Percentiles rank a stretch among this genome's conserved stretches.
These are phyloP conservation scores for Aquatica leii DNA, from an alignment of 2,888 invertebrate genomes.

Conservation along the genomic window DNA sequence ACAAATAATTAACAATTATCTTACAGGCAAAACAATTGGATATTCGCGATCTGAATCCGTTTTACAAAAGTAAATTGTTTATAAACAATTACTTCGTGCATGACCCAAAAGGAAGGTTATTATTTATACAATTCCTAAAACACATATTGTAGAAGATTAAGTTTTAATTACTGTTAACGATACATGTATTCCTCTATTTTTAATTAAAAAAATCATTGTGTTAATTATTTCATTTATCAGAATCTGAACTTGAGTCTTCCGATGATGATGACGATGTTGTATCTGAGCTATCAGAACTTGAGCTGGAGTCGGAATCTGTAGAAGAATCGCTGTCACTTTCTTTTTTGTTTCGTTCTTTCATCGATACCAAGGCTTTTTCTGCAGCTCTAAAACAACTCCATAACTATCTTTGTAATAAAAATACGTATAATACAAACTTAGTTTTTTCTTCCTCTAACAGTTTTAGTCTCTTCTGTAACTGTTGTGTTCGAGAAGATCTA, in stretches of 20 bases:
- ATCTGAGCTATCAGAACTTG: constrained; percentile 16
- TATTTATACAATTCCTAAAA: constrained; percentile 78
- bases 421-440: constrained; percentile 15
- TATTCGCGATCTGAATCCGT: constrained; percentile 86
- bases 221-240: constrained; percentile 2
- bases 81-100: constrained; percentile 87
- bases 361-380: not conserved
- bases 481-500: constrained; percentile 82
- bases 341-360: not conserved
- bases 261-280: constrained; percentile 6
- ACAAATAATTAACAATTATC: constrained; percentile 1
- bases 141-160: constrained; percentile 40
- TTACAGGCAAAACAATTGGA: constrained; percentile 90
- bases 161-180: constrained; percentile 25
- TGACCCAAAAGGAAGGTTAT: constrained; percentile 85
- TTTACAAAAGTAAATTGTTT: constrained; percentile 92
- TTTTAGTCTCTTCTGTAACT: constrained; percentile 75
- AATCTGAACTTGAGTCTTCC: constrained; percentile 12
- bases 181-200: not conserved
- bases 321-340: not conserved
- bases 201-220: not conserved
- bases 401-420: not conserved
- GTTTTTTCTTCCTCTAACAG: constrained; percentile 56
- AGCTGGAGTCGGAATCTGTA: constrained; percentile 14
- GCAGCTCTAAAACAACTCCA: not conserved